Evolutionary conservation across 2,797 vertebrate species (phyloP).

Genomic region (Apogon hyalosoma): DNA sequence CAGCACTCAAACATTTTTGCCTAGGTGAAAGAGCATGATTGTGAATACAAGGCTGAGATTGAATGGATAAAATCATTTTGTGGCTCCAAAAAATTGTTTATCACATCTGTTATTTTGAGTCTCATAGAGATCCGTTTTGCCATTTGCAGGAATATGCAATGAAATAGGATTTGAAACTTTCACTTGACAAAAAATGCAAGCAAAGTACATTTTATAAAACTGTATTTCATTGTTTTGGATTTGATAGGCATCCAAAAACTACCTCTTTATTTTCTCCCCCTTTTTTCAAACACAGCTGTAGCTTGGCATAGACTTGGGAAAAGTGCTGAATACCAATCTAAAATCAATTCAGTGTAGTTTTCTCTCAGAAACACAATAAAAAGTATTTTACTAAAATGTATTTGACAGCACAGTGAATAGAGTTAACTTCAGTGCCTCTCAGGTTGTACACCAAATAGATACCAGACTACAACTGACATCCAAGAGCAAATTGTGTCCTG

Average conservation of each 20-base stretch:
- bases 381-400: conserved; percentile 41
- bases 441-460: conserved; percentile 34
- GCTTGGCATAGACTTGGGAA: conserved; percentile 11
- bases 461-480: conserved; percentile 44
- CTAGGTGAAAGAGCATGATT: conserved; percentile 13
- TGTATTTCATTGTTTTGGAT: background rate
- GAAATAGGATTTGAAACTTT: background rate
- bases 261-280: background rate
- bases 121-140: conserved; percentile 10
- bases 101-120: conserved; percentile 16
- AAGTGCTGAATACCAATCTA: conserved; percentile 28
- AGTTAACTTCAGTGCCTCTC: conserved; percentile 41
- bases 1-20: conserved; percentile 5
- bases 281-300: background rate
- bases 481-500: conserved; percentile 31
- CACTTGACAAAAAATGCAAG: background rate
- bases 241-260: background rate
- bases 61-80: conserved; percentile 32
- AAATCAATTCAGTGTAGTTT: conserved; percentile 32
- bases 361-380: conserved; percentile 29
- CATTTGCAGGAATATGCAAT: background rate
- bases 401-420: conserved; percentile 44
- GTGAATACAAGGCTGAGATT: conserved; percentile 24
- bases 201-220: background rate
- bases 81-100: conserved; percentile 18